These are phyloP conservation scores for Brachionus koreanus DNA, from an alignment of 1,140 invertebrate genomes.

Conservation along the genomic window DNA sequence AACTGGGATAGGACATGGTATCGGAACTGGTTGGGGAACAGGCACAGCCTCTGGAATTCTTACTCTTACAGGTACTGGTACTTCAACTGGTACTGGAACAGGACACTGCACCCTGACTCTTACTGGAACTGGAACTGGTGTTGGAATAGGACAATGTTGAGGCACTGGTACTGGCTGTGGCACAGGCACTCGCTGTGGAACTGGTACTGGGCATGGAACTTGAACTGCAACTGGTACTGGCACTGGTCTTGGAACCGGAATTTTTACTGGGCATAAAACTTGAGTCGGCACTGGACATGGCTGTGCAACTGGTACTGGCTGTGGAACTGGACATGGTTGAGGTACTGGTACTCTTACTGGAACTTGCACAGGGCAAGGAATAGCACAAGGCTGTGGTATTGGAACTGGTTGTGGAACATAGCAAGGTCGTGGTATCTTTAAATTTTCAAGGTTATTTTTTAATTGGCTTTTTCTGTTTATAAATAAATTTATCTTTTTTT, in stretches of 20 bases:
- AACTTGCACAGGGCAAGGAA: neutral
- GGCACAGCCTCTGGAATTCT: neutral
- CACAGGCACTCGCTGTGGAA: neutral
- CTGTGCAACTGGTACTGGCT: neutral
- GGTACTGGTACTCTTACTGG: neutral
- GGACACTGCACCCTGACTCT: neutral
- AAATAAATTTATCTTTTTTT: neutral
- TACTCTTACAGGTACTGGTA: constrained; percentile 5
- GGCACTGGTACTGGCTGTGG: neutral
- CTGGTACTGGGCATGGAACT: neutral
- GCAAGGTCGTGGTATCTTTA: neutral
- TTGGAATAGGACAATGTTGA: neutral
- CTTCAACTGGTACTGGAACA: neutral
- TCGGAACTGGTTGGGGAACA: neutral
- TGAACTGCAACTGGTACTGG: neutral
- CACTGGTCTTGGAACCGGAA: neutral
- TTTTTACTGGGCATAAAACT: neutral
- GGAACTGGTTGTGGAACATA: neutral
- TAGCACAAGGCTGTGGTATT: neutral
- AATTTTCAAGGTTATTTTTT: neutral
- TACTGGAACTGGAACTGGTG: constrained; percentile 3
- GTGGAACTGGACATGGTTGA: neutral
- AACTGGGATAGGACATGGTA: neutral
- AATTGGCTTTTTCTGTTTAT: neutral
- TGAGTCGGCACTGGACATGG: neutral